Base-by-base conservation (phyloP, 2,888 invertebrate species). In the Drosophila lutescens region DNA sequence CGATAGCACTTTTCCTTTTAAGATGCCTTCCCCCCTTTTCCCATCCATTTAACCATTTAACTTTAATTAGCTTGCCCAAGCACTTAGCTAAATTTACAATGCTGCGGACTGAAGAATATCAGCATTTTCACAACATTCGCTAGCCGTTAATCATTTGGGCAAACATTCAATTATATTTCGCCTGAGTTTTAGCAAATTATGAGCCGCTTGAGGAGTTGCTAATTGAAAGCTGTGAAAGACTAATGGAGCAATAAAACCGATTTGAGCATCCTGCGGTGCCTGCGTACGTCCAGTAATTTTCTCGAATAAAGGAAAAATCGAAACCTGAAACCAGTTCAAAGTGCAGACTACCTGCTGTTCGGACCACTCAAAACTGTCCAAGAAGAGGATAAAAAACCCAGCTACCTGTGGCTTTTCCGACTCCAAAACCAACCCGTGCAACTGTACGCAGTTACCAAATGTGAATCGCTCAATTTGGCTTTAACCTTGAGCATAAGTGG, bases 401-500 rank as follows among this genome's bases (percentile, higher is more conserved):
- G 34, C 23, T 55, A 66, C 67, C 67, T 67, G 67, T 3, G 23
- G 7, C 15, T 10, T 20, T 15, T 0, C 3, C n/a, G 5, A 3
- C 9, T 7, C n/a, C 13, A 12, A 32, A 26, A 26, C 26, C 5
- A 26, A 26, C 5, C 5, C 23, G 46, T 23, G 34, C 34, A 66
- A 55, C 65, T 66, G 65, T 55, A 66, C 65, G 12, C 34, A 12
- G 47, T 32, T 23, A 12, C 23, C 40, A 30, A 58, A 40, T 51
- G 26, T 44, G 41, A 26, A 10, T 32, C 36, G n/a, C 50, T 12
- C 15, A 15, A 34, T 17, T 46, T 20, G 12, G 41, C 36, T 65
- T 50, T 72, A 88, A 88, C 83, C 83, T 87, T 83, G 88, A 82
- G 55, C 83, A 87, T 77, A 87, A 79, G 79, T 76, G 77, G 34